Base-by-base conservation (phyloP, 2,797 vertebrate genomes). In the Microctenopoma lineatum region DNA sequence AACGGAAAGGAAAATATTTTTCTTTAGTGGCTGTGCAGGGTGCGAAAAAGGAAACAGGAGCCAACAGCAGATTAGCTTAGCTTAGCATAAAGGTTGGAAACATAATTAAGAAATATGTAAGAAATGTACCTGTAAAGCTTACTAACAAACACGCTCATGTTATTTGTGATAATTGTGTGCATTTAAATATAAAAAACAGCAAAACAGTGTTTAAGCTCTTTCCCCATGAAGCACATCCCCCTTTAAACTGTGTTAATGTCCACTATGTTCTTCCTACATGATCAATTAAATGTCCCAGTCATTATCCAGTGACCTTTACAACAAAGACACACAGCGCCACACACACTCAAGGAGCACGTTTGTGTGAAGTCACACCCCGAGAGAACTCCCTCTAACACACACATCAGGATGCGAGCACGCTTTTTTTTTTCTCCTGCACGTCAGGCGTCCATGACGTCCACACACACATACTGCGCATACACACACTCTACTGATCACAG, bases 381-480 rank as follows among this genome's bases (percentile, higher is more conserved):
- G 52, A 46, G 67, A 34, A 44, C 44, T 41, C 44, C 63, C 73
- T 76, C 72, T 75, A 56, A 74, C 11, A 64, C 69, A 64, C 77
- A 47, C 66, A 71, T 4, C 67, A 63, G 36, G 10, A 38, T 38
- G 79, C 63, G 70, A 65, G 66, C 83, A 81, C 74, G 67, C 79
- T 70, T 73, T 77, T 57, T 57, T 57, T 77, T 57, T 44, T 66
- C 55, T 56, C 44, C 45, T 29, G 26, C 84, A 75, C 84, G 77
- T 79, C 80, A 81, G 77, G 81, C 52, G 82, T 84, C 73, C 71
- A 8, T 85, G 81, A 56, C 59, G 54, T 36, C 46, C 39, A 58
- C 52, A 32, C 69, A 59, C 67, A 54, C 60, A 47, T 26, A 34
- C 38, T 41, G 50, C 1, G 0, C 9, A 21, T 34, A 71, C 27